Base-by-base conservation (phyloP, 1,140 invertebrate species). In the Adoxophyes honmai region DNA sequence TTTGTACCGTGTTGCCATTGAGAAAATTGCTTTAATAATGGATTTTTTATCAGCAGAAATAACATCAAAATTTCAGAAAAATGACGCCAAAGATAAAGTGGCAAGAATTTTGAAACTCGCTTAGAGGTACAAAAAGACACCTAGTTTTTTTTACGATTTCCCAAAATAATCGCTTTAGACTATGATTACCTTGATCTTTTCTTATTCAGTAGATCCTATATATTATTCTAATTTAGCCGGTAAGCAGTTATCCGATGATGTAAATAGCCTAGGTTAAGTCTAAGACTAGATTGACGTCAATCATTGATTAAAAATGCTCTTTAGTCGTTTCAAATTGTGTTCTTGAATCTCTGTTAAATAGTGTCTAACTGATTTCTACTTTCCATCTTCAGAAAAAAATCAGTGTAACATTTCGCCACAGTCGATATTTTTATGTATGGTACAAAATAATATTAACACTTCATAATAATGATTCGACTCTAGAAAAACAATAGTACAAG, bases 151-250 rank as follows among this genome's bases (percentile, higher is more conserved):
- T n/a, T n/a, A n/a, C n/a, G 21, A 3, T 28, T 28, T 6, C 21
- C 21, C 6, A 28, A 28, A 2, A 6, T 6, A 3, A 28, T 6
- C 21, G 2, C 2, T 28, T 3, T 28, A 28, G 21, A 67, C 77
- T 84, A 84, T 84, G 81, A 81, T 84, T 78, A 76, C 75, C 78
- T 84, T 84, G 78, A 84, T 84, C 81, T 81, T 77, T 70, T 84
- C 81, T 81, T 81, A 69, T 51, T 14, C 51, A n/a, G 42, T 59
- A 42, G 10, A 57, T 38, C 38, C 58, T 59, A 48, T 62, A 28
- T 62, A 48, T 64, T 60, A 55, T 48, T 48, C 14, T 63, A 58
- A 35, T 13, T 44, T 66, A 65, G 57, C 52, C 37, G 7, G 5
- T 65, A 64, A 64, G 57, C 52, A 60, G 21, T 51, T 60, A 59